Evolutionary conservation across 2,888 invertebrate species (phyloP).

Genomic region (Cloeon dipterum): DNA sequence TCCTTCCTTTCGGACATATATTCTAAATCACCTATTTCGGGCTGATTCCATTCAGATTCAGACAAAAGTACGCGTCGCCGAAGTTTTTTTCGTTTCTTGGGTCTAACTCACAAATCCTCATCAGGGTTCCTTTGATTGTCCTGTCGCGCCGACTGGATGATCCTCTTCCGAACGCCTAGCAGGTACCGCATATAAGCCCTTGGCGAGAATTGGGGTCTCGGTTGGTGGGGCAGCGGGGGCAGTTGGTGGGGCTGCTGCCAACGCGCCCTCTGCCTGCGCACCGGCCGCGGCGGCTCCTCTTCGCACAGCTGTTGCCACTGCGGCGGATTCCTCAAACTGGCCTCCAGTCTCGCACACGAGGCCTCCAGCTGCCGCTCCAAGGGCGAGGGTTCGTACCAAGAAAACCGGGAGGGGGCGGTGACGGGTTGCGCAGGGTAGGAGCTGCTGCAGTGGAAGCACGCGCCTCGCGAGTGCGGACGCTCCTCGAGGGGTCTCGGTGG

Average conservation of each 20-base stretch:
- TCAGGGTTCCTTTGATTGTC: not conserved
- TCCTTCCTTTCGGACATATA: no score
- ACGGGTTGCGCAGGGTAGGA: not conserved
- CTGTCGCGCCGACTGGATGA: slow-evolving; percentile 3
- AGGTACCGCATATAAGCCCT: slow-evolving; percentile 3
- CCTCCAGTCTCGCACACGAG: not conserved
- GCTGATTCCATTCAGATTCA: no score
- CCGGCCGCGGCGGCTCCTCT: not conserved
- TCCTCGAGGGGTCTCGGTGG: not conserved
- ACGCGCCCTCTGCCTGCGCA: not conserved
- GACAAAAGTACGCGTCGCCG: no score
- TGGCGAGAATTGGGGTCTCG: not conserved
- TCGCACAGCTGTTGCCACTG: not conserved
- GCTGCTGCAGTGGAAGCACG: not conserved
- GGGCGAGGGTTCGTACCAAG: not conserved
- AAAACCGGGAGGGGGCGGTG: not conserved
- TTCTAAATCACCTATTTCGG: no score
- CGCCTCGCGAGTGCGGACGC: not conserved
- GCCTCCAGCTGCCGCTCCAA: not conserved
- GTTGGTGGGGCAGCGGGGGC: not conserved
- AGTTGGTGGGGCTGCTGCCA: not conserved
- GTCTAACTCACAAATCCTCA: not conserved
- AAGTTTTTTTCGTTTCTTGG: no score
- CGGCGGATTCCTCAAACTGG: not conserved
- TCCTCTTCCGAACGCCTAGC: slow-evolving; percentile 3